phyloP scores from a whole-genome alignment of 37 sponge, comb jelly and placozoan genomes.

The Aphrocallistes beatrix region DNA sequence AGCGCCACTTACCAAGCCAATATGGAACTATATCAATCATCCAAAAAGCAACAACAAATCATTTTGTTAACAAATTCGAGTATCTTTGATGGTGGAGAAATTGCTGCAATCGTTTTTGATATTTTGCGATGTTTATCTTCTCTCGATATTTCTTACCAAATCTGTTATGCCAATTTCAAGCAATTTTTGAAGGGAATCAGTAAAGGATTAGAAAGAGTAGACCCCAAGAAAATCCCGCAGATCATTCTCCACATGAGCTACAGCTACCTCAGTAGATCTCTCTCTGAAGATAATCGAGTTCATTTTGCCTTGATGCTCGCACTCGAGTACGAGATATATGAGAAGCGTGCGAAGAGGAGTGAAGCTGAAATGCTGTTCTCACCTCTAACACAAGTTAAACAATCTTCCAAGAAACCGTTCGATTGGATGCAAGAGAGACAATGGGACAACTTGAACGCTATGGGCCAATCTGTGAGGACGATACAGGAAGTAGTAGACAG shows the following conservation, averaged over 20 bases:
- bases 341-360: background rate
- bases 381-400: background rate
- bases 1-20: background rate
- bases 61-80: background rate
- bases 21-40: background rate
- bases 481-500: background rate
- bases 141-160: background rate
- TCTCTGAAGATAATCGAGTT: background rate
- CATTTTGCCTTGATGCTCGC: background rate
- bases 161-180: background rate
- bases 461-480: conserved; percentile 5
- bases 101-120: background rate
- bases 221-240: background rate
- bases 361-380: background rate
- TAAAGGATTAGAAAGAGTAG: background rate
- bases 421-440: conserved; percentile 17
- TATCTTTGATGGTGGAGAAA: background rate
- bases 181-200: background rate
- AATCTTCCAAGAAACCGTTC: background rate
- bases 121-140: background rate
- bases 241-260: background rate
- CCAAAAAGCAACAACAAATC: background rate
- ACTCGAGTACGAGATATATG: background rate
- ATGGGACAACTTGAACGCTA: background rate
- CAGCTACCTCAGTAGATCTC: background rate